Conservation (phyloP, 2,113 vertebrate genomes). For the Chascanopsetta lugubris region DNA sequence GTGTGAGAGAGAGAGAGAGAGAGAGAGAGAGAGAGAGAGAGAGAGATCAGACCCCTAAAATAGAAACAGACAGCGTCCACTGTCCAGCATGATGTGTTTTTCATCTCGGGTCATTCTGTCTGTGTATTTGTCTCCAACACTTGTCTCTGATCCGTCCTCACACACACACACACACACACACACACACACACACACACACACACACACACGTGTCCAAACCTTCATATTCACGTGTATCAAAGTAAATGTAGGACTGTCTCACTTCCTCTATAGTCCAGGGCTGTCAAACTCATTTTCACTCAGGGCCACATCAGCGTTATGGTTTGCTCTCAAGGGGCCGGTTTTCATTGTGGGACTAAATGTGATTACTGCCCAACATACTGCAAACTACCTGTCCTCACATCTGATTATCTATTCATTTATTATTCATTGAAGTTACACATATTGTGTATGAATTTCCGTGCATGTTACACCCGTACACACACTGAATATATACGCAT, state of each 20-base stretch:
- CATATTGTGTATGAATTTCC: too few species aligned
- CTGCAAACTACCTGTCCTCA: too few species aligned
- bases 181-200: background rate
- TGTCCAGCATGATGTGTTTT: conserved; percentile 56
- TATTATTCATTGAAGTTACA: too few species aligned
- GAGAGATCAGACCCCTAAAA: conserved; percentile 39
- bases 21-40: conserved; percentile 3
- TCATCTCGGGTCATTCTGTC: conserved; percentile 48
- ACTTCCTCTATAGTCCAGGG: background rate
- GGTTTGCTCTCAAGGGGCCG: too few species aligned
- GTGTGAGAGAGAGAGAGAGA: conserved; percentile 18
- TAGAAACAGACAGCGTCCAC: conserved; percentile 58
- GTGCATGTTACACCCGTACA: too few species aligned
- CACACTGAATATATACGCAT: too few species aligned
- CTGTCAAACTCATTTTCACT: too few species aligned
- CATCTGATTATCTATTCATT: too few species aligned
- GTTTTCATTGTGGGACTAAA: too few species aligned
- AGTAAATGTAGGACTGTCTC: too few species aligned
- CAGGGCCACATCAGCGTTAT: too few species aligned
- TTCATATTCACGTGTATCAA: background rate
- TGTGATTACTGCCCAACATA: too few species aligned
- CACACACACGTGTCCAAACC: background rate
- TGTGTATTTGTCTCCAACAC: conserved; percentile 45
- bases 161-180: background rate
- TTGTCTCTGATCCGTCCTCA: conserved; percentile 22